phyloP scores from a whole-genome alignment of 2,888 invertebrate species.

The Hydroisotoma schaefferi region DNA sequence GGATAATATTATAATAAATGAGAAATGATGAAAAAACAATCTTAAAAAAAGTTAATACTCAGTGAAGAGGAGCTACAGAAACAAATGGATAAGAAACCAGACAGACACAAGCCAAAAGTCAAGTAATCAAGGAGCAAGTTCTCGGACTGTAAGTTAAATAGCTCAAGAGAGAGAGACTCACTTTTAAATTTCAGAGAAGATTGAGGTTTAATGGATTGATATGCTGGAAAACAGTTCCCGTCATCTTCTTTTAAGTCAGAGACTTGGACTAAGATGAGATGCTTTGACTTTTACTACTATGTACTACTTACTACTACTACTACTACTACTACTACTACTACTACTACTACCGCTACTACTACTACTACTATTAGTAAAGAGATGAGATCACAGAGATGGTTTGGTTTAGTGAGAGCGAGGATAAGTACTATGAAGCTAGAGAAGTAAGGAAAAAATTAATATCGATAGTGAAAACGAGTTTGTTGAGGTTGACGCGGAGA shows the following conservation, averaged over 20 bases:
- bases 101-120: conserved; percentile 29
- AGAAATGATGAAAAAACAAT: background rate
- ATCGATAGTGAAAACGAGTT: conserved; percentile 36
- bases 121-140: conserved; percentile 10
- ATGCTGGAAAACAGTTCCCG: no score
- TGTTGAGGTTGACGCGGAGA: conserved; percentile 15
- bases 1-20: background rate
- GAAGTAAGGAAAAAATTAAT: conserved; percentile 4
- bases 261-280: no score
- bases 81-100: conserved; percentile 21
- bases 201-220: background rate
- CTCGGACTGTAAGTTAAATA: no score
- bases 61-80: background rate
- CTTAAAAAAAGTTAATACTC: background rate
- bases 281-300: no score
- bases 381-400: no score
- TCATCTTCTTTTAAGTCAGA: no score
- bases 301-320: no score
- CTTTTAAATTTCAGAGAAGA: background rate
- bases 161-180: background rate
- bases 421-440: background rate
- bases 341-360: no score
- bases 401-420: background rate
- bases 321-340: no score
- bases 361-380: no score